Percentiles rank a stretch among this genome's conserved stretches.
phyloP scores from a whole-genome alignment of 2,797 vertebrate genomes.

The Poecilia gillii region DNA sequence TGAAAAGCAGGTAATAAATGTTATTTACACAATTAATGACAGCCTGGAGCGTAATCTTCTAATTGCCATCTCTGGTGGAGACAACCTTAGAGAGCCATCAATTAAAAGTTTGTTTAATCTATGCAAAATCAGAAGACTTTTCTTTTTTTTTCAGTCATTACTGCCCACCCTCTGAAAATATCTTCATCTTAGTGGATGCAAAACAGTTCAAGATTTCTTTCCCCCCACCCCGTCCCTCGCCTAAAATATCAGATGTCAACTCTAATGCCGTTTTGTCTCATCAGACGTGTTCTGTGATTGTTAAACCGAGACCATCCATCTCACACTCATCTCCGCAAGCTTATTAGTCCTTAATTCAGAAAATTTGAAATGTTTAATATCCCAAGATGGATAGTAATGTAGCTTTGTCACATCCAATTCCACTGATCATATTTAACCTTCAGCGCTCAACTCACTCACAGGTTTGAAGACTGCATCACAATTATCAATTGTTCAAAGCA shows the following conservation, averaged over 20 bases:
- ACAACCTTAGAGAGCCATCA: conserved; percentile 14
- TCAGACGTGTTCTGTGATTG: conserved; percentile 72
- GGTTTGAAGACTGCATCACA: conserved; percentile 73
- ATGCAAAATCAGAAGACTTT: background rate
- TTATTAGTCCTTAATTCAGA: conserved; percentile 84
- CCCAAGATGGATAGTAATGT: conserved; percentile 86
- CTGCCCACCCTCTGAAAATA: conserved; percentile 22
- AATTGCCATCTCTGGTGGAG: conserved; percentile 32
- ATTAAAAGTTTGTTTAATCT: conserved; percentile 24
- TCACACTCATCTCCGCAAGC: conserved; percentile 75
- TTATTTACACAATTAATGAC: conserved; percentile 38
- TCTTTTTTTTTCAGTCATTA: background rate
- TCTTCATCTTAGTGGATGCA: conserved; percentile 35
- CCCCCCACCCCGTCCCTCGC: conserved; percentile 13
- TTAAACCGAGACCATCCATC: conserved; percentile 81
- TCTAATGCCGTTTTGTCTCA: conserved; percentile 67
- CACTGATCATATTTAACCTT: conserved; percentile 83
- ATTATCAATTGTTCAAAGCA: conserved; percentile 68
- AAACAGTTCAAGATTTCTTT: conserved; percentile 65
- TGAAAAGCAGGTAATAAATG: conserved; percentile 48
- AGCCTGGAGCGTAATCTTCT: conserved; percentile 26
- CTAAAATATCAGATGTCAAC: conserved; percentile 70
- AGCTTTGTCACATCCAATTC: conserved; percentile 85
- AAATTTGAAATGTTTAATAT: conserved; percentile 87
- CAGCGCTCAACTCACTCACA: conserved; percentile 72